Conservation (phyloP, 2,113 vertebrate species). For the Aspiorhynchus laticeps region DNA sequence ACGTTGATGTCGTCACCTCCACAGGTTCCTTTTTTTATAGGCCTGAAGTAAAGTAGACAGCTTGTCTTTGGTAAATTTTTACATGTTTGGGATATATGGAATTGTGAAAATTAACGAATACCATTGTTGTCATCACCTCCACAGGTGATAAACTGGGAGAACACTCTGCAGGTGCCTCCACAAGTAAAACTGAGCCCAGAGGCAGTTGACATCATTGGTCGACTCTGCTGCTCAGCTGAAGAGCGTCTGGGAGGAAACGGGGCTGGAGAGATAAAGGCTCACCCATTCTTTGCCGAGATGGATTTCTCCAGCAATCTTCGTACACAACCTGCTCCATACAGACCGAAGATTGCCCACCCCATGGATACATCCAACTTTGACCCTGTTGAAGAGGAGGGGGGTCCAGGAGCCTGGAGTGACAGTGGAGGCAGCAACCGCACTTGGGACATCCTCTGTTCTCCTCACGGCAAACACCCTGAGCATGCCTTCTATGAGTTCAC, state of each 20-base stretch:
- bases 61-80: no score
- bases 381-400: conserved; percentile 91
- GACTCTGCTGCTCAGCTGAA: conserved; percentile 91
- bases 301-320: conserved; percentile 94
- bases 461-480: conserved; percentile 88
- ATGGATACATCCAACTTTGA: conserved; percentile 99
- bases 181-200: conserved; percentile 93
- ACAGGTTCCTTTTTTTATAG: no score
- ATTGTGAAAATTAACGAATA: background rate
- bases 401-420: conserved; percentile 84
- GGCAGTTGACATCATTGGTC: conserved; percentile 90
- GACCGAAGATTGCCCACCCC: conserved; percentile 94
- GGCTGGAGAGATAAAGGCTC: conserved; percentile 92
- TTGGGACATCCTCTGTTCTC: conserved; percentile 84
- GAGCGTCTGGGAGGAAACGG: conserved; percentile 89
- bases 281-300: conserved; percentile 87
- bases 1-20: background rate
- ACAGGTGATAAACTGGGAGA: conserved; percentile 98
- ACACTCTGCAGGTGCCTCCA: conserved; percentile 91
- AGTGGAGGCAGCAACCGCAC: conserved; percentile 87
- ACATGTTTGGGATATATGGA: background rate
- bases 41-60: no score
- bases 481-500: conserved; percentile 99
- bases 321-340: conserved; percentile 91
- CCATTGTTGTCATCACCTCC: background rate